Evolutionary conservation across 92 coral and sea anemone species (phyloP).

Genomic region (Umimayanthus chanpuru): DNA sequence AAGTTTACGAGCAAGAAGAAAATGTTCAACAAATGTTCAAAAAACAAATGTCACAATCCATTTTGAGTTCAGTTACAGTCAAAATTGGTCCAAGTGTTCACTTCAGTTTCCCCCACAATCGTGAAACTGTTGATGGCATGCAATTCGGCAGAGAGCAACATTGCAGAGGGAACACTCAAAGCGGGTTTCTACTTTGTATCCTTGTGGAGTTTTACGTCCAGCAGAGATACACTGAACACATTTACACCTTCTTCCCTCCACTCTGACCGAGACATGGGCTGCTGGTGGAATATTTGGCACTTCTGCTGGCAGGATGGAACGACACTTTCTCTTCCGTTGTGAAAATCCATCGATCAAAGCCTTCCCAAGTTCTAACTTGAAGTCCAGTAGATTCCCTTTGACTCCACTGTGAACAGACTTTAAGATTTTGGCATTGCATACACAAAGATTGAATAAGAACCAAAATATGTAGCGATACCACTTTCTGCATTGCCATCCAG

Average conservation of each 20-base stretch:
- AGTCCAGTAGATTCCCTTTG: not conserved
- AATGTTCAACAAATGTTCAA: constrained; percentile 6
- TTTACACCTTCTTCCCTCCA: constrained; percentile 45
- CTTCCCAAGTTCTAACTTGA: constrained; percentile 29
- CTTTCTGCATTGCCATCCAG: constrained; percentile 19
- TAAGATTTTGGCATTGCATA: constrained; percentile 32
- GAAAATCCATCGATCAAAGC: constrained; percentile 44
- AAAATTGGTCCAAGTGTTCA: not conserved
- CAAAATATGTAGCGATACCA: constrained; percentile 53
- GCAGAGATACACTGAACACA: constrained; percentile 26
- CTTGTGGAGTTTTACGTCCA: constrained; percentile 19
- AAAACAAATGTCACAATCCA: not conserved
- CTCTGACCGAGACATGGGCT: constrained; percentile 33
- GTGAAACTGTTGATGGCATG: constrained; percentile 1
- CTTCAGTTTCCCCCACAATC: constrained; percentile 9
- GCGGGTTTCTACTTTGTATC: not conserved
- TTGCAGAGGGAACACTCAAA: constrained; percentile 14
- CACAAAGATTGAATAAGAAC: constrained; percentile 44
- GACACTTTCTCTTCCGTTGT: constrained; percentile 16
- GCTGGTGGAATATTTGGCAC: not conserved
- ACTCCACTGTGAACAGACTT: not conserved
- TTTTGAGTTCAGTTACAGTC: not conserved
- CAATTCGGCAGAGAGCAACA: constrained; percentile 1
- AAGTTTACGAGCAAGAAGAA: not conserved
- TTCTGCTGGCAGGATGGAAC: not conserved